These are phyloP conservation scores for Thalpophila matura DNA, from an alignment of 2,888 invertebrate genomes.

Conservation along the genomic window DNA sequence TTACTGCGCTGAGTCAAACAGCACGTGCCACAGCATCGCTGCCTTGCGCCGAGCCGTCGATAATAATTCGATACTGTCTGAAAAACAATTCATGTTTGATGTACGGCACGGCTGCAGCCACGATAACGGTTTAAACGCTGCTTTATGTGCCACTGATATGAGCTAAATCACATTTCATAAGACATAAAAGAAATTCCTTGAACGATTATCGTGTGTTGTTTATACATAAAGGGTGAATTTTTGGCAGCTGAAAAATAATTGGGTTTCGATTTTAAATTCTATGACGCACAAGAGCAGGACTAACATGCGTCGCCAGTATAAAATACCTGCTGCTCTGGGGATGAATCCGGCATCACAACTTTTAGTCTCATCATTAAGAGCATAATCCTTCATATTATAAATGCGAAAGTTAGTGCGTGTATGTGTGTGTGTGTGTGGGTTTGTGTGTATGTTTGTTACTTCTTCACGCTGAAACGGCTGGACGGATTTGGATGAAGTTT, in stretches of 20 bases:
- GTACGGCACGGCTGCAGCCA: constrained; percentile 55
- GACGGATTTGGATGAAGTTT: too few species aligned
- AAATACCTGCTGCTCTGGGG: not conserved
- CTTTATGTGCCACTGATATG: constrained; percentile 61
- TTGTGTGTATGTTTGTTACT: too few species aligned
- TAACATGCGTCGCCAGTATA: not conserved
- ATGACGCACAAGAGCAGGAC: not conserved
- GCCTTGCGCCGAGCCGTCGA: constrained; percentile 64
- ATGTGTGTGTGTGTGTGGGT: too few species aligned
- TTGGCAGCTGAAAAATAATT: not conserved
- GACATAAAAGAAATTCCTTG: constrained; percentile 55
- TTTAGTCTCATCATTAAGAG: not conserved
- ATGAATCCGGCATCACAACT: too few species aligned
- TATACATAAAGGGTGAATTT: constrained; percentile 24
- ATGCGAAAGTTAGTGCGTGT: too few species aligned
- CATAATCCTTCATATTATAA: too few species aligned
- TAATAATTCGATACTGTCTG: constrained; percentile 70
- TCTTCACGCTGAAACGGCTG: too few species aligned
- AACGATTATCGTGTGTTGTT: constrained; percentile 25
- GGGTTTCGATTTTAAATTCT: not conserved
- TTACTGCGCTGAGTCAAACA: constrained; percentile 87
- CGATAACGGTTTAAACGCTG: constrained; percentile 59
- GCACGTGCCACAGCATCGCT: constrained; percentile 78
- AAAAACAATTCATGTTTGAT: constrained; percentile 67
- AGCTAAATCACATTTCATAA: constrained; percentile 60